Evolutionary conservation across 2,888 invertebrate species (phyloP), one percentile per base, ranked within the genome.

Genomic region (Epinotia brunnichana): DNA sequence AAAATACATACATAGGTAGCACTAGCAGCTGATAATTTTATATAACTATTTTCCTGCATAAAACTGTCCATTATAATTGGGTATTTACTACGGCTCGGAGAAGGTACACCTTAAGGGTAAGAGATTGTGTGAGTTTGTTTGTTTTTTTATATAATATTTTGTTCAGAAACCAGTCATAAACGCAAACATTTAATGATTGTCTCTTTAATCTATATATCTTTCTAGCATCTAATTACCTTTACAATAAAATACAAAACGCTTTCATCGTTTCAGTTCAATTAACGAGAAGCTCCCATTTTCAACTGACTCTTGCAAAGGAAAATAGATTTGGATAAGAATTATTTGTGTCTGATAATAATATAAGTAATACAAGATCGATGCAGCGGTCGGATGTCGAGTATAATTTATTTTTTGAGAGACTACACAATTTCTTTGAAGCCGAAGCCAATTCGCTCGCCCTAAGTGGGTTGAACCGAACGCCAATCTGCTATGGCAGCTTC

Each of bases 131-230:
- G 29, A 5, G 29, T 5, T 5, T 7, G 1, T 29, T 7, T 29
- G 29, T 29, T 7, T 29, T 29, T 29, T 7, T 7, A 29, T 7
- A 29, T 29, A 29, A 3, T 29, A 29, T 29, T 29, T 7, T 29
- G 29, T 29, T 29, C 5, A 7, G 5, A 29, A 29, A 7, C 29
- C 29, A 29, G n/a, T n/a, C 0, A 29, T 80, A 81, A 82, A 80
- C 79, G 19, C 7, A 29, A 29, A 29, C 29, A 29, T n/a, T n/a
- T n/a, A n/a, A n/a, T n/a, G n/a, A n/a, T n/a, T 29, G 29, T 29
- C 7, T 29, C 5, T 5, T 29, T 5, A 29, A 5, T 7, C 7
- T 29, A 0, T 29, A 29, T 29, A 29, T 29, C 29, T 29, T 29
- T 29, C 29, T 29, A 29, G 29, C 29, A 29, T n/a, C n/a, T n/a